These are phyloP conservation scores for Bungarus multicinctus DNA, from an alignment of 2,113 vertebrate species.

Conservation along the genomic window DNA sequence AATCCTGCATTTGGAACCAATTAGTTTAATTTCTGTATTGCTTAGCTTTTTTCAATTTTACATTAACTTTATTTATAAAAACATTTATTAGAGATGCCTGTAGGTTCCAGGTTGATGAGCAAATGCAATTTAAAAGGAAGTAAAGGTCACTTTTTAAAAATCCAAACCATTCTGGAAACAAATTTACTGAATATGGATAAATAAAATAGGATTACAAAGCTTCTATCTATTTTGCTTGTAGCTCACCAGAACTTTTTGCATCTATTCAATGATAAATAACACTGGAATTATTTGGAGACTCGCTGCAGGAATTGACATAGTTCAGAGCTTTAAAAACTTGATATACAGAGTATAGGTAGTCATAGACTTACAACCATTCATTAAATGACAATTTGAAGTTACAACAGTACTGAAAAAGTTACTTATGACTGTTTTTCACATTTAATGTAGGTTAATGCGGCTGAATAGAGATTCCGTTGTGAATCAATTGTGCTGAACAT, in stretches of 20 bases:
- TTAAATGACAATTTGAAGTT: background rate
- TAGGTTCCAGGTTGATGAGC: background rate
- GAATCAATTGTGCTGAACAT: background rate
- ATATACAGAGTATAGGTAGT: background rate
- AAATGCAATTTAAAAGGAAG: background rate
- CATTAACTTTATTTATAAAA: background rate
- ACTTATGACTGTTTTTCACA: background rate
- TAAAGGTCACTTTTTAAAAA: background rate
- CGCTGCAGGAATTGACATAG: background rate
- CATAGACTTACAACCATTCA: background rate
- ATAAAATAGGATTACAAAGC: background rate
- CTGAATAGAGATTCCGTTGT: too few relatives aligned
- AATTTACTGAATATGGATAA: background rate
- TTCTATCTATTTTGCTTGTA: background rate
- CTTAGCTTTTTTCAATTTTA: background rate
- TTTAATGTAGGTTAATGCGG: background rate
- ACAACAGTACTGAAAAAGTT: background rate
- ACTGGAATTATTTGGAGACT: background rate
- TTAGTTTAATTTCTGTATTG: background rate
- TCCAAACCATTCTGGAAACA: background rate
- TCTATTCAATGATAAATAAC: background rate
- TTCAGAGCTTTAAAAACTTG: background rate
- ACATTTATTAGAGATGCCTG: background rate
- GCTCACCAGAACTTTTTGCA: background rate
- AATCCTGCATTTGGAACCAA: background rate